Percentiles rank a stretch among this genome's conserved stretches.
phyloP scores from a whole-genome alignment of 2,888 invertebrate species.

The Leptarthrus brevirostris region DNA sequence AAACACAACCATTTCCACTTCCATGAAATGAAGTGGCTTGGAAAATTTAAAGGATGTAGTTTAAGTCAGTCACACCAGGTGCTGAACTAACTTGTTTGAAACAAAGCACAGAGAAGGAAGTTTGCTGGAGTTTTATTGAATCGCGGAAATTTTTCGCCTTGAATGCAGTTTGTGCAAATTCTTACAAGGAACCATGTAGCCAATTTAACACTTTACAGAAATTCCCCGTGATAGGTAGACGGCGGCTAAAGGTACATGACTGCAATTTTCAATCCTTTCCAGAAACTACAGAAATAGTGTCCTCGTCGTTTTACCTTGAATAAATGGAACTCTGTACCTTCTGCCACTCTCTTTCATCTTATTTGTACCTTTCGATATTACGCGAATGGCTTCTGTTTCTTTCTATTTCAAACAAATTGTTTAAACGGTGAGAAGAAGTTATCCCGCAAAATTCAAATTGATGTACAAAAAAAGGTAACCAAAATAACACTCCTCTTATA shows the following conservation, averaged over 20 bases:
- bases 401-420: neutral
- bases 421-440: neutral
- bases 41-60: slow-evolving; percentile 37
- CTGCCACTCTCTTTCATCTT: too few species aligned
- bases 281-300: neutral
- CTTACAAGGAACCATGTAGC: too few species aligned
- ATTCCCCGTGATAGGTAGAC: neutral
- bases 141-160: neutral
- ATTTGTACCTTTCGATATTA: too few species aligned
- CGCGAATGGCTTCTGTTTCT: neutral
- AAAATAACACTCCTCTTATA: slow-evolving; percentile 18
- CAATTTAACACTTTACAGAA: too few species aligned
- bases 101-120: neutral
- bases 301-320: neutral
- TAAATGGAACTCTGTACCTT: neutral
- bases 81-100: neutral
- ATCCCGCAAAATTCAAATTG: slow-evolving; percentile 19
- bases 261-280: neutral
- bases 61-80: slow-evolving; percentile 20
- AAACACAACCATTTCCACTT: neutral
- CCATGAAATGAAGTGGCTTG: neutral
- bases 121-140: neutral
- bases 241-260: neutral
- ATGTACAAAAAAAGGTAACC: neutral
- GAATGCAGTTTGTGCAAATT: neutral